These are phyloP conservation scores for Galagoides demidoff DNA, from an alignment of 2,797 vertebrate species.

Conservation along the genomic window DNA sequence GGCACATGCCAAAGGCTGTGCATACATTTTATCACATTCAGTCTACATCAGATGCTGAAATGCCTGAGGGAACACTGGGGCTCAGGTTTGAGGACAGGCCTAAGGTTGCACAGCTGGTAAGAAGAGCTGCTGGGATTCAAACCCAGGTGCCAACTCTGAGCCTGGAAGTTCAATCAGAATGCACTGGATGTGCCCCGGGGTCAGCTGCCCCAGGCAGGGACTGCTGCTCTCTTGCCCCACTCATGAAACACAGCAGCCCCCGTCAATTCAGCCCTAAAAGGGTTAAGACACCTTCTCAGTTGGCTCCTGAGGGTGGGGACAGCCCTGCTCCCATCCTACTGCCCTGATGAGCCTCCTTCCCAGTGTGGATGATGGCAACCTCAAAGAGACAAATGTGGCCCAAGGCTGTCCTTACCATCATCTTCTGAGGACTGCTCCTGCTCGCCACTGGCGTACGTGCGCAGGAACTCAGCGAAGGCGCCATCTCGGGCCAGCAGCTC, in stretches of 20 bases:
- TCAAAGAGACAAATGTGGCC: neutral
- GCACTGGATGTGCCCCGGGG: too few relatives aligned
- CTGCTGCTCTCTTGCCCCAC: accelerated
- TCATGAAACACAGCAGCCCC: neutral
- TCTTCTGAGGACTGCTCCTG: conserved; percentile 86
- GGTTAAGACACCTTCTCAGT: neutral
- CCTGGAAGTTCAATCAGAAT: neutral
- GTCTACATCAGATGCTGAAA: accelerated
- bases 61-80: neutral
- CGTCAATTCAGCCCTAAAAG: too few relatives aligned
- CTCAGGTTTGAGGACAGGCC: neutral
- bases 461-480: conserved; percentile 94
- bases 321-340: neutral
- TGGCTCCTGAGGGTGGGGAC: neutral
- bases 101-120: neutral
- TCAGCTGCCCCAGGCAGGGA: neutral
- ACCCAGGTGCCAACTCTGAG: neutral
- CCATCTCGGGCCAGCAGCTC: conserved; percentile 92
- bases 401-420: conserved; percentile 83
- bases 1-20: neutral
- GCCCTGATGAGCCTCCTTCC: neutral
- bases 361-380: accelerated
- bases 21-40: accelerated
- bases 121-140: neutral
- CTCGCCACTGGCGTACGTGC: conserved; percentile 91